Base-by-base conservation (phyloP, 1,140 invertebrate genomes). In the Trissolcus basalis region DNA sequence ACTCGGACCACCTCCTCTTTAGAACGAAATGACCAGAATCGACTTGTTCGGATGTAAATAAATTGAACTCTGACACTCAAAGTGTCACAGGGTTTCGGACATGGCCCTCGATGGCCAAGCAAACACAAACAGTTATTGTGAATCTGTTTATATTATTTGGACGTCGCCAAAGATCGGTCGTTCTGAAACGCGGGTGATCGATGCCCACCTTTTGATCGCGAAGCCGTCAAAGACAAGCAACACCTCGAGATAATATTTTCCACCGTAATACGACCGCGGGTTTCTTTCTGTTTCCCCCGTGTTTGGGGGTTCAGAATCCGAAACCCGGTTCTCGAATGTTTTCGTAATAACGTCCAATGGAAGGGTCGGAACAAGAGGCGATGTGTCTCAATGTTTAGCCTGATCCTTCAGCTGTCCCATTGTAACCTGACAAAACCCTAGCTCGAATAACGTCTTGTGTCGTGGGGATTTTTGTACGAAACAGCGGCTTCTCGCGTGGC, bases 301-400 rank as follows among this genome's bases (percentile, higher is more conserved):
- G 35, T 12, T 56, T 15, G 32, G 14, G 54, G 60, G 2, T 11
- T 8, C 1, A 8, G 55, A 56, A 59, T 13, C 51, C 49, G 27
- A 76, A 56, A 83, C 77, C 79, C 81, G 19, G 77, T 81, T 85
- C 79, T 47, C 80, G 78, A 86, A 87, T 86, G 84, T 87, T 86
- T 87, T 86, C 80, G 82, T 86, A 83, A 85, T 86, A 85, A 84
- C 81, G 81, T 82, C 72, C 58, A 43, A 78, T 71, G 82, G 82
- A 79, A 78, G 76, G 83, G 45, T 55, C 81, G 86, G n/a, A 79
- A 70, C 81, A 84, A 87, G 85, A 86, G 84, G 48, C 61, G 82
- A 83, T 81, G 84, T 79, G 86, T 88, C 86, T 87, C 84, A 88
- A 88, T 88, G 87, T 88, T 88, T 86, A 87, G 84, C 78, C 79